Evolutionary conservation across 2,113 vertebrate species (phyloP).

Genomic region (Mungos mungo): DNA sequence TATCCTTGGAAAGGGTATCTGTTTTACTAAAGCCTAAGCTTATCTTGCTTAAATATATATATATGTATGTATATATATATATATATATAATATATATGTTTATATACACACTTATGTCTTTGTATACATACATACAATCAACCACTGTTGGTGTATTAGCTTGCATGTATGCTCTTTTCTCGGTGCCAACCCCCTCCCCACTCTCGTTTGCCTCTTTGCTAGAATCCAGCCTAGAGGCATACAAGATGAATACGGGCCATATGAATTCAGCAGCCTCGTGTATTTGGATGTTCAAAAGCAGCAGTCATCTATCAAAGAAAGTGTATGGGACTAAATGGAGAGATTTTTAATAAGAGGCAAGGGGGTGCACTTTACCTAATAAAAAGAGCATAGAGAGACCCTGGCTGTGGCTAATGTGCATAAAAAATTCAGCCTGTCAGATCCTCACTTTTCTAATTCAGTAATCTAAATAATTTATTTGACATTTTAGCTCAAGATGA

Average conservation of each 20-base stretch:
- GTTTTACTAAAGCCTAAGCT: neutral
- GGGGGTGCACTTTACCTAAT: slow-evolving; percentile 85
- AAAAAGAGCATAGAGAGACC: slow-evolving; percentile 86
- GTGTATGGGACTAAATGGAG: slow-evolving; percentile 82
- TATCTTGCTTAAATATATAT: neutral
- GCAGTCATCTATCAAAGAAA: slow-evolving; percentile 81
- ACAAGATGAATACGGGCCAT: slow-evolving; percentile 16
- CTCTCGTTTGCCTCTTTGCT: neutral
- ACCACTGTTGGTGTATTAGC: neutral
- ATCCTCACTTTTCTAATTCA: slow-evolving; percentile 93
- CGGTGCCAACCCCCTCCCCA: neutral
- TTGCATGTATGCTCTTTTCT: neutral
- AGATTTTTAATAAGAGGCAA: slow-evolving; percentile 86
- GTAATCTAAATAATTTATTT: slow-evolving; percentile 95
- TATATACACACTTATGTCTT: neutral
- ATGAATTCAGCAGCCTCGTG: slow-evolving; percentile 67
- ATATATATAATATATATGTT: neutral
- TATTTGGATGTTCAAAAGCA: slow-evolving; percentile 82
- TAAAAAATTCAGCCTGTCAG: slow-evolving; percentile 93
- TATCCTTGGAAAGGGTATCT: neutral
- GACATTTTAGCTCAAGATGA: slow-evolving; percentile 94
- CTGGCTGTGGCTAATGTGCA: slow-evolving; percentile 90
- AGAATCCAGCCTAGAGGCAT: slow-evolving; percentile 10
- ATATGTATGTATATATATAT: neutral
- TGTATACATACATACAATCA: neutral